Base-by-base conservation (phyloP, 2,797 vertebrate species). In the Pempheris klunzingeri region DNA sequence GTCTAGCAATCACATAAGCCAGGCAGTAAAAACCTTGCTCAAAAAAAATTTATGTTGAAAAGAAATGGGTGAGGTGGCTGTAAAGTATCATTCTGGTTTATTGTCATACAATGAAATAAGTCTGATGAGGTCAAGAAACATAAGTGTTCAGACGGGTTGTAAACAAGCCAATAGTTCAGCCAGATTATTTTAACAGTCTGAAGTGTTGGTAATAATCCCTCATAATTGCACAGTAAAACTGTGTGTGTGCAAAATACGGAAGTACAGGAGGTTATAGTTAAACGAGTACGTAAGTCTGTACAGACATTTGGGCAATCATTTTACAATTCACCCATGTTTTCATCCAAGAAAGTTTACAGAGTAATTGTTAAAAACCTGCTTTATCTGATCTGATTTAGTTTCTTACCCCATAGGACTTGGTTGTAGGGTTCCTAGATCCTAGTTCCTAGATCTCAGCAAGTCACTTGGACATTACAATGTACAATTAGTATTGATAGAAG, bases 31-130 rank as follows among this genome's bases (percentile, higher is more conserved):
- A 61, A 18, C 38, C 14, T 20, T 13, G 17, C 34, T 55, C 5
- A 24, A 36, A 58, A 30, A 55, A 54, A 83, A 71, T 53, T 47
- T 41, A 74, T 58, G 50, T 59, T 50, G n/a, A 39, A 26, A 58
- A 60, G 50, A 34, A 43, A n/a, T 4, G 13, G 43, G 53, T 12
- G 53, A 57, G 34, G 52, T 52, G 17, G 38, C 46, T 36, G 58
- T 26, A 41, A 64, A 72, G 34, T 7, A 39, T 41, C 4, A 62
- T 55, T 58, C 57, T 1, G 6, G 18, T 50, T 53, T 43, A 50
- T 46, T n/a, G 7, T 34, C 44, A 52, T n/a, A 28, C 12, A 44
- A 30, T n/a, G 22, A 32, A 44, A 54, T 43, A 44, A 44, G 15
- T 64, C 52, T 49, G 26, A 22, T 24, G 4, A 15, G 64, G 47